Conservation (phyloP, 2,113 vertebrate species). For the Himantopus leucocephalus region DNA sequence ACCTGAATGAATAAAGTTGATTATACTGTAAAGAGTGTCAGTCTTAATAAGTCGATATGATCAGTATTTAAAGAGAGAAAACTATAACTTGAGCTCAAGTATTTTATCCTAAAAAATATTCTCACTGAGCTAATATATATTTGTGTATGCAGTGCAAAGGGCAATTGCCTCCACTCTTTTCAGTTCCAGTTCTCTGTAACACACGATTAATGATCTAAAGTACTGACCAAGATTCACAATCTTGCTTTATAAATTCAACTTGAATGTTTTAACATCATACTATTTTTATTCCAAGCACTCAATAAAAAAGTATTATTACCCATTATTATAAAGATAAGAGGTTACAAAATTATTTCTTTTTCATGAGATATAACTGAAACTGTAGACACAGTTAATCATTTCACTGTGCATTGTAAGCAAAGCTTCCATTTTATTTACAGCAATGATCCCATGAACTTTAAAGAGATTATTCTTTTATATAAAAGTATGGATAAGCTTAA, state of each 20-base stretch:
- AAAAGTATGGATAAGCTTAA: background rate
- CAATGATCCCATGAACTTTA: background rate
- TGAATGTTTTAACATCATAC: background rate
- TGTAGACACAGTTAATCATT: background rate
- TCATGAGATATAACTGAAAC: background rate
- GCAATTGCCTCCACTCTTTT: background rate
- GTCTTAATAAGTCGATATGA: background rate
- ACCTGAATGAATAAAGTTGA: slow-evolving; percentile 24
- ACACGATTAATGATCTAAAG: background rate
- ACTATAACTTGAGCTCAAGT: background rate
- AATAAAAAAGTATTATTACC: background rate
- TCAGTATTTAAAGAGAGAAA: slow-evolving; percentile 36
- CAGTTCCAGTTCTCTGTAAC: background rate
- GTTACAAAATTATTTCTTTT: background rate
- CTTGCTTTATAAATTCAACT: background rate
- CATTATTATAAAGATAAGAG: background rate
- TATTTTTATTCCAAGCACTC: background rate
- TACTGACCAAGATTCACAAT: background rate
- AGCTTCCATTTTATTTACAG: background rate
- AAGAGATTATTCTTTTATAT: background rate
- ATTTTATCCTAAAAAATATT: background rate
- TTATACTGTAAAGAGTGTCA: background rate
- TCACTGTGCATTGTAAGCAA: background rate
- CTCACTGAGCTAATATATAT: background rate
- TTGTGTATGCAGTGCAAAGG: background rate